A percentile compares a stretch with the other conserved stretches of the same genome.
phyloP scores from a whole-genome alignment of 2,888 invertebrate genomes.

The Meteorus cinctellus region DNA sequence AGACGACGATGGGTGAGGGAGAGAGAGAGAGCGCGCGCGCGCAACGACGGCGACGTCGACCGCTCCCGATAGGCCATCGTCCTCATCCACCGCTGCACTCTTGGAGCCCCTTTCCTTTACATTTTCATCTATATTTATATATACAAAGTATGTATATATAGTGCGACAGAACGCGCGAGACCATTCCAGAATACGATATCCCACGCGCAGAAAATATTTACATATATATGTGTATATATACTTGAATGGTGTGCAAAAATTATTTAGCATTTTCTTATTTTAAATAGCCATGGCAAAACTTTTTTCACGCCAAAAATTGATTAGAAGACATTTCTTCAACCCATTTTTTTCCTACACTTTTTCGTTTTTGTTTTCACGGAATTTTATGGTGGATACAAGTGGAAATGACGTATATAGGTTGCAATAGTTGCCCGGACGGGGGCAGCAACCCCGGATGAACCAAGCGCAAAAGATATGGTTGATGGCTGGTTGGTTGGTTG shows the following conservation, averaged over 20 bases:
- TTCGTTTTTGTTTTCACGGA: not conserved
- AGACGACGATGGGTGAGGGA: not conserved
- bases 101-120: not conserved
- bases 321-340: too few relatives aligned
- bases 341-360: not conserved
- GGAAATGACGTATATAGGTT: constrained; percentile 42
- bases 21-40: not conserved
- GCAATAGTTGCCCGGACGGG: constrained; percentile 67
- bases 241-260: not conserved
- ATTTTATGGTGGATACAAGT: constrained; percentile 23
- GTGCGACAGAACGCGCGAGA: not conserved
- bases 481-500: constrained; percentile 54
- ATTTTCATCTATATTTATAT: constrained; percentile 1
- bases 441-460: constrained; percentile 71
- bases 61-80: constrained; percentile 44
- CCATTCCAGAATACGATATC: constrained; percentile 19
- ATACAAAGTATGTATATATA: not conserved
- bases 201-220: not conserved
- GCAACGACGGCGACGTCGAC: constrained; percentile 45
- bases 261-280: not conserved
- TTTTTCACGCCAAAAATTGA: too few relatives aligned
- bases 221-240: too few relatives aligned
- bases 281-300: too few relatives aligned
- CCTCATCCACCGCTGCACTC: constrained; percentile 29
- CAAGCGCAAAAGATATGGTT: constrained; percentile 50